phyloP scores from a whole-genome alignment of 2,113 vertebrate genomes.

The Catharus minimus region DNA sequence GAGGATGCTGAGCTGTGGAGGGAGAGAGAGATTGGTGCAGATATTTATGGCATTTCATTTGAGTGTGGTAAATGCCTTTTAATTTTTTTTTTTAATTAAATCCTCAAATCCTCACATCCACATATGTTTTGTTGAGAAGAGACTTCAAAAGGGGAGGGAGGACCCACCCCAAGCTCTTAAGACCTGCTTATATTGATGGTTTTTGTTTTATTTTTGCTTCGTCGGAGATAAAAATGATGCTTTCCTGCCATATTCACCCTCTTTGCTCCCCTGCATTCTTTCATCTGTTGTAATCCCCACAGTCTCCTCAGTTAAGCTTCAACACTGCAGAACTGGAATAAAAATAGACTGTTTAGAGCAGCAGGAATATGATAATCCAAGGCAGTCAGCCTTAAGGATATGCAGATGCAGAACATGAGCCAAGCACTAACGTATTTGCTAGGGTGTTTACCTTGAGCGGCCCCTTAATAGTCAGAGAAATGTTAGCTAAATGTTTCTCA shows the following conservation, averaged over 20 bases:
- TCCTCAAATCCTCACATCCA: background rate
- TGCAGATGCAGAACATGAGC: background rate
- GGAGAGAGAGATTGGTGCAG: constrained; percentile 8
- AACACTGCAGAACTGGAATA: background rate
- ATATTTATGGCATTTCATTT: background rate
- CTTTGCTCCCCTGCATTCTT: background rate
- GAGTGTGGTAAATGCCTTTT: background rate
- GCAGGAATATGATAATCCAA: background rate
- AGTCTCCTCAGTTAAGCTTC: constrained; percentile 3
- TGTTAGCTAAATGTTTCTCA: background rate
- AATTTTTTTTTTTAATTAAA: background rate
- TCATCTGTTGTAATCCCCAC: background rate
- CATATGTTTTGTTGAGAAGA: background rate
- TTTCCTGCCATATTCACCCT: background rate
- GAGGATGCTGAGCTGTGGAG: background rate
- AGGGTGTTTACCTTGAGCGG: constrained; percentile 16
- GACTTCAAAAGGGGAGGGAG: background rate
- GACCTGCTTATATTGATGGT: background rate
- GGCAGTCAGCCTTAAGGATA: constrained; percentile 10
- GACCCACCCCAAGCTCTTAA: background rate
- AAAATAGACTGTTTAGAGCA: background rate
- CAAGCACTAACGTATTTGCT: background rate
- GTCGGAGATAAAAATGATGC: background rate
- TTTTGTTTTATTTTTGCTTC: background rate
- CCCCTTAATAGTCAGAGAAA: constrained; percentile 23